A percentile compares a stretch with the other conserved stretches of the same genome.
Conservation (phyloP, 2,113 vertebrate species). For the Cepphus grylle region DNA sequence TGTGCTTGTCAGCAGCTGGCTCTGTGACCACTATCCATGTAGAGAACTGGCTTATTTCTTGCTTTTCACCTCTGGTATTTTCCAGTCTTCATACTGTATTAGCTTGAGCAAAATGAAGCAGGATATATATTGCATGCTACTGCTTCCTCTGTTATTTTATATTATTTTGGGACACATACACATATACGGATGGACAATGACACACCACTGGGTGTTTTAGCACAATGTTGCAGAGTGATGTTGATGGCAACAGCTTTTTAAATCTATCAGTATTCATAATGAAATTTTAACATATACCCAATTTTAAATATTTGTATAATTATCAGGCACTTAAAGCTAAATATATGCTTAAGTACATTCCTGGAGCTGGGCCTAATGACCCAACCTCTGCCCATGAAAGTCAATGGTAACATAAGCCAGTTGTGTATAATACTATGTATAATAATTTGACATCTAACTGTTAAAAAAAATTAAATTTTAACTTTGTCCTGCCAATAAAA, state of each 20-base stretch:
- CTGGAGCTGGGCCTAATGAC: neutral
- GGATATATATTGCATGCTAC: neutral
- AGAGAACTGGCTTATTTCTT: neutral
- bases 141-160: neutral
- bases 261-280: neutral
- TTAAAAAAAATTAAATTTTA: neutral
- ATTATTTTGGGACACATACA: neutral
- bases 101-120: neutral
- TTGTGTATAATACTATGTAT: neutral
- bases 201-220: neutral
- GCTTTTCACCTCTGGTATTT: neutral
- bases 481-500: neutral
- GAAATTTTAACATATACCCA: neutral
- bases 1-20: neutral
- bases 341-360: neutral
- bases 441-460: neutral
- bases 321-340: neutral
- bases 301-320: neutral
- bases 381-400: neutral
- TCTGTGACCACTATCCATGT: neutral
- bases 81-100: neutral
- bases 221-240: neutral
- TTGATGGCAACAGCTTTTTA: neutral
- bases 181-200: neutral
- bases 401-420: neutral